Evolutionary conservation across 2,113 vertebrate species (phyloP), one percentile per base, ranked within the genome.

Genomic region (Callochromis pleurospilus): DNA sequence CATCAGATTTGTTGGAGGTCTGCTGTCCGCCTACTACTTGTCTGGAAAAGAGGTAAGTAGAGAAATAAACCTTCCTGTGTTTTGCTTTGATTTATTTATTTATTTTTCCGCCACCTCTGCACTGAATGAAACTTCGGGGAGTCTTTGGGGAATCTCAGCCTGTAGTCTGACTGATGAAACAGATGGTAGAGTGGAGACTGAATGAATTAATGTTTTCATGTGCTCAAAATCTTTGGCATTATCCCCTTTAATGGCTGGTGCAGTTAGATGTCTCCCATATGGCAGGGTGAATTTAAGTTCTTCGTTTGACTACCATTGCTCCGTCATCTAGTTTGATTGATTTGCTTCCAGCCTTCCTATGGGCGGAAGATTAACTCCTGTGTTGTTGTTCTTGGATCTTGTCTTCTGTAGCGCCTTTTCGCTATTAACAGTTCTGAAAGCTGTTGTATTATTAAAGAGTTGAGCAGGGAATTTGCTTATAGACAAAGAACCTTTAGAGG

Each of bases 1-100:
- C 93, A 99, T 99, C 88, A 97, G 99, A 68, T 99, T 99, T 84
- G 98, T 99, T 2, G 99, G 99, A 88, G 99, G 99, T 86, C 96
- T 99, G 2, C 97, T 99, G 86, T 99, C 99, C 24, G 99, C 99
- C 21, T 99, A 99, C 94, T 99, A 99, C 94, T 97, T 99, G 91
- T 99, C 98, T 79, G 98, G 99, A 87, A 98, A 99, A 96, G 98
- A 99, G 97, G 98, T 99, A 97, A 96, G 97, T 9, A 68, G 54
- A 47, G 47, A 49, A 77, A 77, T 77, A 49, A 51, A 31, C 42
- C 51, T 47, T 47, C 24, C 10, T 81, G 17, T 8, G 2, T 19
- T 15, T 17, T 3, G 6, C 49, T 54, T 65, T 47, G 11, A 29
- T 47, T 75, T 47, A 65, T 38, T 29, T 75, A 2, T 47, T 49